A percentile compares a stretch with the other conserved stretches of the same genome.
phyloP scores from a whole-genome alignment of 2,888 invertebrate genomes.

The Chymomyza amoena region DNA sequence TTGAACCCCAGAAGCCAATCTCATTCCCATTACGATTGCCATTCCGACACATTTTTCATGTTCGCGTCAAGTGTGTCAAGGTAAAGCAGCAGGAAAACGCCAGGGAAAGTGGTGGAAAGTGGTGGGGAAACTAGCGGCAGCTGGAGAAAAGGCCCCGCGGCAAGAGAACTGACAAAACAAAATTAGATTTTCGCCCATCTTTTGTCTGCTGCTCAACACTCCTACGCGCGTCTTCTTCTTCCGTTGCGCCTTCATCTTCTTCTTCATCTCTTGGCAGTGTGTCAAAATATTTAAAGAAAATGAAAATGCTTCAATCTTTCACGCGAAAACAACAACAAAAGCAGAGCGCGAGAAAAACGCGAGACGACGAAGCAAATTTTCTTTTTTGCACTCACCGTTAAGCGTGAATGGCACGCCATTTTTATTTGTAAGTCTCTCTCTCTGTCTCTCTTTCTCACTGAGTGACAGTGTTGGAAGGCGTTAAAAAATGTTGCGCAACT shows the following conservation, averaged over 20 bases:
- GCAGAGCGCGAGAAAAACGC: not conserved
- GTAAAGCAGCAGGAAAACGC: slow-evolving; percentile 14
- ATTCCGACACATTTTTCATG: slow-evolving; percentile 9
- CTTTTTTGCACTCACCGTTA: slow-evolving; percentile 2
- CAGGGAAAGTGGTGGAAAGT: not conserved
- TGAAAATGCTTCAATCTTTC: slow-evolving; percentile 18
- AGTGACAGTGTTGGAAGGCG: not conserved
- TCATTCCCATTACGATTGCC: not conserved
- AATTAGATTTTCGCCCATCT: slow-evolving; percentile 27
- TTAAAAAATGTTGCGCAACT: slow-evolving; percentile 2
- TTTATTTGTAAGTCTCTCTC: not conserved
- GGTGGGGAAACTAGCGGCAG: not conserved
- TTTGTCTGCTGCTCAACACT: no score
- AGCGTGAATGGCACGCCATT: not conserved
- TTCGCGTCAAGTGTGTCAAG: slow-evolving; percentile 35
- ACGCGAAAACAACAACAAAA: not conserved
- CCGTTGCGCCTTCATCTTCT: slow-evolving; percentile 5
- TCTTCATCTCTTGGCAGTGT: slow-evolving; percentile 20
- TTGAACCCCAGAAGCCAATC: not conserved
- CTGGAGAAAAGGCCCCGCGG: not conserved
- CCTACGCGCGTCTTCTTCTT: slow-evolving; percentile 18
- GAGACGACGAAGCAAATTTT: not conserved
- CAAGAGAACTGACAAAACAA: slow-evolving; percentile 10
- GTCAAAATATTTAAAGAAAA: slow-evolving; percentile 21
- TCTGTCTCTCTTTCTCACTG: not conserved